Evolutionary conservation across 2,888 invertebrate genomes (phyloP).

Genomic region (Leptura quadrifasciata): DNA sequence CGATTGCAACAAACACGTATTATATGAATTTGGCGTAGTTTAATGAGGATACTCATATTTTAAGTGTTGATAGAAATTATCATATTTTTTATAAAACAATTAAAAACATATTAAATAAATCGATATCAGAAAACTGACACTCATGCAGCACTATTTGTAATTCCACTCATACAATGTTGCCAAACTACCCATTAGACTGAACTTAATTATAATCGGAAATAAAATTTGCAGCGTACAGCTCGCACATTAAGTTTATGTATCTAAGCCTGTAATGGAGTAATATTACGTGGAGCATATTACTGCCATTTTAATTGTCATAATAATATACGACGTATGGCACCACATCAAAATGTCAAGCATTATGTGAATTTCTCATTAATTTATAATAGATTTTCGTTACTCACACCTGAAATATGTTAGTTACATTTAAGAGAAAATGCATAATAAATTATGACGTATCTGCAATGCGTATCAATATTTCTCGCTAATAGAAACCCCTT

Average conservation of each 20-base stretch:
- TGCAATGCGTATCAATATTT: too few relatives aligned
- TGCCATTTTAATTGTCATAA: conserved; percentile 19
- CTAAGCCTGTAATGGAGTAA: conserved; percentile 21
- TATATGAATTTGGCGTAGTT: too few relatives aligned
- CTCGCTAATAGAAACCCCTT: too few relatives aligned
- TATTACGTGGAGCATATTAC: conserved; percentile 5
- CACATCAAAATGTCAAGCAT: background rate
- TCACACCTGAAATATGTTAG: too few relatives aligned
- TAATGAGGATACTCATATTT: too few relatives aligned
- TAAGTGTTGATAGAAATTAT: too few relatives aligned
- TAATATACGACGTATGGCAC: conserved; percentile 19
- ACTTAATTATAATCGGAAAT: conserved; percentile 28
- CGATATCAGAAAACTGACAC: background rate
- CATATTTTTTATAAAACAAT: background rate
- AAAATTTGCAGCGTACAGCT: conserved; percentile 17
- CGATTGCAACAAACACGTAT: too few relatives aligned
- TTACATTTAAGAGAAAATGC: too few relatives aligned
- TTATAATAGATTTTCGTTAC: background rate
- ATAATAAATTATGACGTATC: too few relatives aligned
- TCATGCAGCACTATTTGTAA: background rate
- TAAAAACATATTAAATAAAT: background rate
- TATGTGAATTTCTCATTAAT: conserved; percentile 18
- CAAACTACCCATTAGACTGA: conserved; percentile 27
- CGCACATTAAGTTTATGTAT: conserved; percentile 29
- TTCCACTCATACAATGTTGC: conserved; percentile 25